Base-by-base conservation (phyloP, 2,888 invertebrate species). In the Latrodectus hesperus region DNA sequence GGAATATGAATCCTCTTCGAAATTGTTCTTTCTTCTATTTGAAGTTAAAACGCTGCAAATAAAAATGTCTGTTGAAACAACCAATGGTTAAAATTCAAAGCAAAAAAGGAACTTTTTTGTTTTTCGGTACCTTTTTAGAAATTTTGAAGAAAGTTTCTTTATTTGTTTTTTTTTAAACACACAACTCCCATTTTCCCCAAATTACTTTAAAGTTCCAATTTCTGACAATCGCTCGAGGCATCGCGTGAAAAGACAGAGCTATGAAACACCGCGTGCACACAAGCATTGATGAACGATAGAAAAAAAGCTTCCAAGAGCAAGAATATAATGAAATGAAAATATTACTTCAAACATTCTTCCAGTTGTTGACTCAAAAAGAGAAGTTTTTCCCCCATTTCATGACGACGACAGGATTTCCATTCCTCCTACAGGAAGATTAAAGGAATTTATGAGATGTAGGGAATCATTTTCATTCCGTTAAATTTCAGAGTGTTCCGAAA, bases 301-400 rank as follows among this genome's bases (percentile, higher is more conserved):
- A 26, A 52, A 51, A 60, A 22, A 16, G 11, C 38, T 49, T 60
- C 77, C 76, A 83, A 83, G 68, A 70, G 70, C 60, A 77, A 78
- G 78, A 73, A 77, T 84, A 84, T 84, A 84, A 84, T 84, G 84
- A 84, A 84, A 84, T 77, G 84, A 84, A 84, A 84, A 84, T 84
- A 84, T 81, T 81, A 67, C 74, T 79, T 68, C 81, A 52, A 52
- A 38, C 16, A 38, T 76, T 71, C 76, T 71, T 49, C 12, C 49
- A 71, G 76, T 83, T 83, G 83, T 83, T 83, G 83, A 83, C 83
- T 71, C 71, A 83, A 83, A 76, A 77, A 64, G 76, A 72, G 64
- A 70, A 71, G 52, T 71, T 71, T 76, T 71, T 22, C 22, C 83
- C 38, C 51, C 67, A 74, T 60, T 82, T 83, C 76, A 76, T 83